Conservation (phyloP, 2,797 vertebrate species). For the Lerista edwardsae region DNA sequence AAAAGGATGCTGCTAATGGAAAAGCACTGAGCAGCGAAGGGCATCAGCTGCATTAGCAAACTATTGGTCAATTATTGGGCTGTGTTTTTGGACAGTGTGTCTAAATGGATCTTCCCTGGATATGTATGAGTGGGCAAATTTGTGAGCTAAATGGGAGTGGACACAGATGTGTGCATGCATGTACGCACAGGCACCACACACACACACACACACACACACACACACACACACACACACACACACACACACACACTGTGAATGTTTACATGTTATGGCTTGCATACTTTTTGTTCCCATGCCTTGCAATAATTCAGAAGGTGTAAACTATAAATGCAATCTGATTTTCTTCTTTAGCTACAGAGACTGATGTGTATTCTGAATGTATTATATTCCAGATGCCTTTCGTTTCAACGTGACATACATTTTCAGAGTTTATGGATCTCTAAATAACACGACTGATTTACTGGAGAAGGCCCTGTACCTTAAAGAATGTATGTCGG, state of each 20-base stretch:
- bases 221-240: no score
- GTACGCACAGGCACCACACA: no score
- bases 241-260: no score
- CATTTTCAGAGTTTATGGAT: conserved; percentile 82
- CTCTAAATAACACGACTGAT: conserved; percentile 62
- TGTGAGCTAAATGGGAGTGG: no score
- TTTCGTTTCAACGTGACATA: conserved; percentile 82
- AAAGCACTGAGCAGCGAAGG: background rate
- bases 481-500: conserved; percentile 81
- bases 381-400: conserved; percentile 69
- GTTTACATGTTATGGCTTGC: background rate
- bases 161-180: no score
- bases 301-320: background rate
- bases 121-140: background rate
- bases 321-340: background rate
- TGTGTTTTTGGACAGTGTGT: no score
- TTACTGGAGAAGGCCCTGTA: conserved; percentile 84
- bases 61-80: no score
- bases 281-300: background rate
- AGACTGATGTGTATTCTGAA: background rate
- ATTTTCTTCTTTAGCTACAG: background rate
- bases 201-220: no score
- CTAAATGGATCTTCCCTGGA: background rate
- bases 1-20: no score
- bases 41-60: no score